phyloP scores from a whole-genome alignment of 1,140 invertebrate genomes.

The Zophobas atratus region DNA sequence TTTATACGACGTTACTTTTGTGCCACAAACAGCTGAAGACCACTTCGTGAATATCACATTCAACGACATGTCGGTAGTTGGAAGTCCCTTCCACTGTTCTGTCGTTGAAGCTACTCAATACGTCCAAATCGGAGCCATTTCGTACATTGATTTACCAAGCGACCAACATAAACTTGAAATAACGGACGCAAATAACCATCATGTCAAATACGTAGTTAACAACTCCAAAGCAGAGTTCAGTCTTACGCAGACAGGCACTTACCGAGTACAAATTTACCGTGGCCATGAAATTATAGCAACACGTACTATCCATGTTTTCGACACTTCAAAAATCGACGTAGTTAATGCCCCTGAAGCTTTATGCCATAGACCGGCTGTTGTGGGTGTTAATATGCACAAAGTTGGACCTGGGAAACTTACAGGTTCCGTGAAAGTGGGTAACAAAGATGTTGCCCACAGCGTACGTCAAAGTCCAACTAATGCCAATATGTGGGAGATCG shows the following conservation, averaged over 20 bases:
- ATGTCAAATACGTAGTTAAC: slow-evolving; percentile 64
- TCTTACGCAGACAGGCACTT: slow-evolving; percentile 64
- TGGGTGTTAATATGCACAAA: slow-evolving; percentile 78
- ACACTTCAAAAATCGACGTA: slow-evolving; percentile 84
- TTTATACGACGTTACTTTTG: slow-evolving; percentile 96
- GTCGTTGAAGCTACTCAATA: slow-evolving; percentile 69
- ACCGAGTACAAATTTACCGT: slow-evolving; percentile 61
- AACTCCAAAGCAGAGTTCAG: slow-evolving; percentile 65
- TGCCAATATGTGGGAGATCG: slow-evolving; percentile 82
- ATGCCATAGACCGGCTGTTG: slow-evolving; percentile 83
- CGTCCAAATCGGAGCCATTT: slow-evolving; percentile 70
- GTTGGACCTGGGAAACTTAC: slow-evolving; percentile 89
- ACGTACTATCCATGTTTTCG: slow-evolving; percentile 85
- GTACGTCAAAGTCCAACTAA: slow-evolving; percentile 79
- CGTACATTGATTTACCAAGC: slow-evolving; percentile 70
- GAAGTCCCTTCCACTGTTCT: slow-evolving; percentile 89
- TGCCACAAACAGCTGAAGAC: slow-evolving; percentile 89
- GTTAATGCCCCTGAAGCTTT: slow-evolving; percentile 72
- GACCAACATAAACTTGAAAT: slow-evolving; percentile 65
- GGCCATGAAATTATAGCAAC: slow-evolving; percentile 67
- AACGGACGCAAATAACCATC: slow-evolving; percentile 64
- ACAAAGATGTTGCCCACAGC: slow-evolving; percentile 84
- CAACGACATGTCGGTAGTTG: slow-evolving; percentile 94
- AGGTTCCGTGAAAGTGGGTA: slow-evolving; percentile 84
- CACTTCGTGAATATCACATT: slow-evolving; percentile 98